Evolutionary conservation across 2,113 vertebrate genomes (phyloP), one percentile per base, ranked within the genome.

Genomic region (Antidorcas marsupialis): DNA sequence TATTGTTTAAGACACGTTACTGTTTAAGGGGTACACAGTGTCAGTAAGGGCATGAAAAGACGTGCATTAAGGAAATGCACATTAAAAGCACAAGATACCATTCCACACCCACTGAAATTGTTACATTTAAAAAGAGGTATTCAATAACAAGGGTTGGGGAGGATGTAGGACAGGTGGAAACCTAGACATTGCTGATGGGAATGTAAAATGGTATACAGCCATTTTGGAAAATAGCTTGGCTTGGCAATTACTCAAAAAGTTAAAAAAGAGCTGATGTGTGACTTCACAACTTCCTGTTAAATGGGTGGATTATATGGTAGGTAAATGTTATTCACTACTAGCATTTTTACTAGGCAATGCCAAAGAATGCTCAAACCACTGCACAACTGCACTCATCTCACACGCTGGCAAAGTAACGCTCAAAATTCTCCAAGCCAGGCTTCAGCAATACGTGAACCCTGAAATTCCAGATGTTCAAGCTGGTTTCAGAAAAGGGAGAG

Each of bases 11-110:
- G 11, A 88, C n/a, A 23, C 7, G 2, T 47, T 81, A 89, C 0
- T 79, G 39, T 86, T 45, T n/a, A 62, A 62, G 62, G 39, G 39
- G 52, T n/a, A 60, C 52, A 50, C 52, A 50, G 71, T 93, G 62
- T 94, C 92, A 43, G 64, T 14, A 59, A 76, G 33, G 21, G 64
- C 10, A 62, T 53, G 74, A 82, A 95, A 95, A 95, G 10, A 96
- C 89, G n/a, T 50, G 64, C 33, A 71, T 53, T 60, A 62, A 9
- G 53, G 12, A 89, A 92, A 96, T 64, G 23, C 7, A 89, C 88
- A 89, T 39, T 39, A 82, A 89, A 55, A 82, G 6, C 55, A 91
- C 39, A 96, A 55, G 12, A 50, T n/a, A 78, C 5, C 45, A 74
- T 79, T 91, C 84, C 64, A 79, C 5, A 89, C 27, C 8, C 52